phyloP scores from a whole-genome alignment of 2,797 vertebrate genomes.

The Neopelma chrysocephalum region DNA sequence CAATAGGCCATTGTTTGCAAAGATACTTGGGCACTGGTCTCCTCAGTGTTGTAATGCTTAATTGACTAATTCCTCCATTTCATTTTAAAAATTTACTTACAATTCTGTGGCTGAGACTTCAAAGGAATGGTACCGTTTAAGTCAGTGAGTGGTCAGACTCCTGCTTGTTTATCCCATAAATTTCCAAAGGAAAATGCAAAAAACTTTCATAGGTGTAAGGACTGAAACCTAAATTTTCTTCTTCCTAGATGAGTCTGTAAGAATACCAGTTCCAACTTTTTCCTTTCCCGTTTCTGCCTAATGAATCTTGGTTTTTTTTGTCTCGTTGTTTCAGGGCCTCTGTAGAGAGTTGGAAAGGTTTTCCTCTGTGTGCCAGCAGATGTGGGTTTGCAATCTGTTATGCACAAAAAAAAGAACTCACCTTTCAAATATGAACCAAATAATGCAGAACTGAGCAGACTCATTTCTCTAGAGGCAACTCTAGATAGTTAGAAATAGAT shows the following conservation, averaged over 20 bases:
- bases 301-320: not conserved
- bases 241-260: not conserved
- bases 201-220: not conserved
- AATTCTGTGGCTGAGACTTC: not conserved
- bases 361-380: not conserved
- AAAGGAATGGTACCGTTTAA: not conserved
- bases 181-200: not conserved
- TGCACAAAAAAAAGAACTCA: not conserved
- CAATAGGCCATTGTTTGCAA: not conserved
- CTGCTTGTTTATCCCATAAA: not conserved
- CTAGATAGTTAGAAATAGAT: not conserved
- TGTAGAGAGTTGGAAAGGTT: not conserved
- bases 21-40: not conserved
- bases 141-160: not conserved
- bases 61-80: not conserved
- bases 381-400: not conserved
- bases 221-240: not conserved
- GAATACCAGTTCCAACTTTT: not conserved
- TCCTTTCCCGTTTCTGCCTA: not conserved
- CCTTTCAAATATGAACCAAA: not conserved
- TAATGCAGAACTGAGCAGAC: not conserved
- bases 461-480: not conserved
- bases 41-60: not conserved
- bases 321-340: not conserved
- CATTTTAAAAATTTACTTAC: not conserved